Evolutionary conservation across 1,140 invertebrate genomes (phyloP).

Genomic region (Pogonomyrmex californicus): DNA sequence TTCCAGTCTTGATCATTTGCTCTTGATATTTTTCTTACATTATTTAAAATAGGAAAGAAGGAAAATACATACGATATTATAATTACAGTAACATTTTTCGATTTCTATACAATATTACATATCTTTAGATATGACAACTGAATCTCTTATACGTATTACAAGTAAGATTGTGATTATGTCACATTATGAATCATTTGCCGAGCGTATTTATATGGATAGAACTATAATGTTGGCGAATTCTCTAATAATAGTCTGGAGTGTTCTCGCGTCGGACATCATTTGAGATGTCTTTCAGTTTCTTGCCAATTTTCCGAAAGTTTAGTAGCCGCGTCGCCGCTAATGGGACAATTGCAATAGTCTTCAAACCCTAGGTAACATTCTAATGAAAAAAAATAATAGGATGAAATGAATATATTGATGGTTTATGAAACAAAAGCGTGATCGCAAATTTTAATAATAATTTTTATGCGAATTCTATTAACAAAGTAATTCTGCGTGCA

Average conservation of each 20-base stretch:
- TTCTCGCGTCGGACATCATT: slow-evolving; percentile 71
- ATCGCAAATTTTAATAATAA: background rate
- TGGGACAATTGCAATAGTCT: slow-evolving; percentile 15
- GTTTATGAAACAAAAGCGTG: background rate
- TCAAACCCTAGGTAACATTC: background rate
- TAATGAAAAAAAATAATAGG: background rate
- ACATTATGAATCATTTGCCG: slow-evolving; percentile 50
- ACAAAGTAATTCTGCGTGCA: background rate
- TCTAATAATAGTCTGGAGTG: slow-evolving; percentile 78
- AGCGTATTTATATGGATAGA: slow-evolving; percentile 28
- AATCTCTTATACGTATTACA: background rate
- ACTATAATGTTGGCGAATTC: slow-evolving; percentile 70
- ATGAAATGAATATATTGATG: background rate
- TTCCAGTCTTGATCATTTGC: no score
- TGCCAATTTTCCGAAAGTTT: slow-evolving; percentile 71
- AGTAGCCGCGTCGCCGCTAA: background rate
- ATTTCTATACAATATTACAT: background rate
- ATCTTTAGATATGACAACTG: slow-evolving; percentile 5
- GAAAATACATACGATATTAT: background rate
- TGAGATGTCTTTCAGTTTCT: slow-evolving; percentile 72
- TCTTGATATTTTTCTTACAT: background rate
- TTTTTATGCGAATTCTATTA: background rate
- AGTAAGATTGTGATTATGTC: slow-evolving; percentile 43
- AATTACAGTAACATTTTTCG: background rate
- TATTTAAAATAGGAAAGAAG: background rate